phyloP scores from a whole-genome alignment of 2,113 vertebrate species.

The Coreoperca whiteheadi region DNA sequence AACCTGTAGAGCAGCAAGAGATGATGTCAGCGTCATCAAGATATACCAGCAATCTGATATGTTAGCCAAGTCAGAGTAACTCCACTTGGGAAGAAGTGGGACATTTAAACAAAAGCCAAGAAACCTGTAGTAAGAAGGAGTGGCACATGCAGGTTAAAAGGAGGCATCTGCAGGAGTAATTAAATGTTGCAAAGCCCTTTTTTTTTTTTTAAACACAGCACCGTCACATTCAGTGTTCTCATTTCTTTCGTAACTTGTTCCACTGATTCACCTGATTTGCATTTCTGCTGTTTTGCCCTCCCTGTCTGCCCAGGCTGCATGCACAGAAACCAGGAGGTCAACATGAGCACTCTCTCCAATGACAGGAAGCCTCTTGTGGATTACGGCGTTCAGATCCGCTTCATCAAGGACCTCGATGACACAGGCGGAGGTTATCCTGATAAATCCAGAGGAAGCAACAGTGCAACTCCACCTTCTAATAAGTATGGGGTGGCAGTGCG shows the following conservation, averaged over 20 bases:
- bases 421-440: constrained; percentile 74
- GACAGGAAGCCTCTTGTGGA: constrained; percentile 89
- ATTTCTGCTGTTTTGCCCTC: constrained; percentile 36
- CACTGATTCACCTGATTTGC: constrained; percentile 52
- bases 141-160: neutral
- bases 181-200: neutral
- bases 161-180: neutral
- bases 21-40: constrained; percentile 55
- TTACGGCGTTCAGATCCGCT: constrained; percentile 96
- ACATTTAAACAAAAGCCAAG: neutral
- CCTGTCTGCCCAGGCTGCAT: constrained; percentile 12
- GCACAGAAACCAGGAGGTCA: constrained; percentile 49
- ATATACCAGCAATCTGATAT: constrained; percentile 40
- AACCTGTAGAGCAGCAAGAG: constrained; percentile 35
- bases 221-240: neutral
- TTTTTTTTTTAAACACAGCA: neutral
- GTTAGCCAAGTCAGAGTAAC: constrained; percentile 20
- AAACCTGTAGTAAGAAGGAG: neutral
- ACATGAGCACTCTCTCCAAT: constrained; percentile 80
- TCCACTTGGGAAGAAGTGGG: constrained; percentile 7
- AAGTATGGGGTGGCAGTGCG: constrained; percentile 94
- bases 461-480: constrained; percentile 77
- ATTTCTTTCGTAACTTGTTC: constrained; percentile 19
- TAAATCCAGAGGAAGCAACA: constrained; percentile 63
- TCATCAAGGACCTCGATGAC: constrained; percentile 92